Evolutionary conservation across 1,140 invertebrate genomes (phyloP), one percentile per base, ranked within the genome.

Genomic region (Drosophila lacertosa): DNA sequence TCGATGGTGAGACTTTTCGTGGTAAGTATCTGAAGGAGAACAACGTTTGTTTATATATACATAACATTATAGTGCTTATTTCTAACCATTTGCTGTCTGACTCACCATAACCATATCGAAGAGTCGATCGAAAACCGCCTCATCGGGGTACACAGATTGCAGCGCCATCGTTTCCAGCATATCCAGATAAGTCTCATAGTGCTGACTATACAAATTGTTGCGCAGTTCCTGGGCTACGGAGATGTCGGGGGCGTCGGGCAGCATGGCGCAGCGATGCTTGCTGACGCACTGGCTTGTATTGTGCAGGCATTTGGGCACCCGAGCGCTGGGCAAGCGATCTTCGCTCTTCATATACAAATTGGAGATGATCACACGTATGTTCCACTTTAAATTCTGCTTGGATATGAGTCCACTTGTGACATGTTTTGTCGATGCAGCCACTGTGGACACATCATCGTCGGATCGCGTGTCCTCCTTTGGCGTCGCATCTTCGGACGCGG

Each of bases 151-250:
- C 2, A 88, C 82, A 4, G 53, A 55, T 32, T 86, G 81, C 9
- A 88, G 18, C 13, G 60, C 69, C 65, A 86, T 67, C 7, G 40
- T 66, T 15, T 77, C 62, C 11, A 88, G 45, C 33, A 86, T 77
- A 40, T 88, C 77, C 7, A 86, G 35, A 20, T 70, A 86, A 0
- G 82, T 81, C 3, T 86, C 82, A 29, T 86, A 88, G 16, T 81
- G 68, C 42, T 88, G 69, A 2, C 55, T 71, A 13, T 68, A 26
- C 7, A 86, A 48, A n/a, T 79, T 77, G 0, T 40, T 81, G 10
- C 74, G 53, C 3, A 86, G 32, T 0, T 64, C 53, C 37, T 88
- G 82, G 0, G 55, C 62, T 2, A 51, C 37, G 4, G 39, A 22
- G 6, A 86, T 82, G 4, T 57, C 72, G 0, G 81, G 81, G 1